A percentile compares a stretch with the other conserved stretches of the same genome.
These are phyloP conservation scores for Drosophila maculinotata DNA, from an alignment of 2,888 invertebrate genomes.

Conservation along the genomic window DNA sequence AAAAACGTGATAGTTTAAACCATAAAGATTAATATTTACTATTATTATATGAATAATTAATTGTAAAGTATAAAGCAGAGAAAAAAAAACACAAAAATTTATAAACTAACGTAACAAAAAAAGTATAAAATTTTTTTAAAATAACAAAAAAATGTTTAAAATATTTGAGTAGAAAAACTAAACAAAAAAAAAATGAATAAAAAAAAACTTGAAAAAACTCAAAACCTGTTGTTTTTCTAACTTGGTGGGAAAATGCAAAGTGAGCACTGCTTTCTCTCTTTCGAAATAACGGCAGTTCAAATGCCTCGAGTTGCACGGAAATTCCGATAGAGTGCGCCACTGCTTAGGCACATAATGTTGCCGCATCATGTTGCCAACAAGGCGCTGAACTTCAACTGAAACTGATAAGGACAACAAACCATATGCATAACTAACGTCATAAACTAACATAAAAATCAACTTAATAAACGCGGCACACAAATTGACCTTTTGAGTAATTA, in stretches of 20 bases:
- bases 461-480: constrained; percentile 39
- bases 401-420: background rate
- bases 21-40: constrained; percentile 80
- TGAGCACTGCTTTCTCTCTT: constrained; percentile 19
- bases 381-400: too few relatives aligned
- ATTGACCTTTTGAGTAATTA: constrained; percentile 68
- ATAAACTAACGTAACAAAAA: constrained; percentile 79
- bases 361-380: constrained; percentile 27
- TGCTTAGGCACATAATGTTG: constrained; percentile 19
- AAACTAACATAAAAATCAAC: constrained; percentile 11
- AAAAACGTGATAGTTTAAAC: constrained; percentile 81
- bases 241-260: background rate
- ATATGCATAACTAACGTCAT: constrained; percentile 1
- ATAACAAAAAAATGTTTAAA: constrained; percentile 77
- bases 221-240: constrained; percentile 4
- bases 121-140: constrained; percentile 70
- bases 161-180: constrained; percentile 75
- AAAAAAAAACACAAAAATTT: constrained; percentile 48
- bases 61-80: constrained; percentile 68
- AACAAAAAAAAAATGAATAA: constrained; percentile 79
- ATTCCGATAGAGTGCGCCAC: constrained; percentile 36
- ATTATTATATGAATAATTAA: constrained; percentile 80
- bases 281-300: constrained; percentile 5
- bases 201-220: constrained; percentile 76
- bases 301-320: background rate